Evolutionary conservation across 2,113 vertebrate genomes (phyloP), one percentile per base, ranked within the genome.

Genomic region (Polypterus bichir): DNA sequence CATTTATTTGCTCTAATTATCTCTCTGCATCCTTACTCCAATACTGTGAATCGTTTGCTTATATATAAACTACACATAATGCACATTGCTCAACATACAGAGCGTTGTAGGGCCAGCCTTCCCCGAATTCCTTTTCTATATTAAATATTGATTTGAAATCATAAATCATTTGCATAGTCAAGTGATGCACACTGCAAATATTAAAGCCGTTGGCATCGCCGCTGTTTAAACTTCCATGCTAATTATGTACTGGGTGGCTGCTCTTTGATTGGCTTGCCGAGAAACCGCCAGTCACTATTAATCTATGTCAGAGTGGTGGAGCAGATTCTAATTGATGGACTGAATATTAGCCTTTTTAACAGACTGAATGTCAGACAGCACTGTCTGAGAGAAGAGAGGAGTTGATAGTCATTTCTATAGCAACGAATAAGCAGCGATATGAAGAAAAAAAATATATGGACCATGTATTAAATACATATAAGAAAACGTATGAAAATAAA

Each of bases 311-410:
- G 60, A 66, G 54, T 54, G 5, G 49, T n/a, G 57, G 64, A n/a
- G 45, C 48, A 53, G 54, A 53, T 60, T 62, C 59, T 61, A 65
- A 61, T 61, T 65, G 59, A 65, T 61, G 53, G 48, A 61, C 47
- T 65, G 53, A 49, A 57, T 56, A 11, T 65, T 49, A 56, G 59
- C 46, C 53, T 55, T 65, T 27, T 65, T 61, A 65, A 61, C 59
- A 51, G 47, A 61, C 6, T 60, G 44, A 57, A 60, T 49, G 64
- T 56, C 9, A 57, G 47, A 54, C 51, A 45, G 64, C 59, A 27
- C 54, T 27, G 54, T 27, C 48, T 8, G 51, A 46, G 52, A 27
- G 5, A 46, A 44, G 51, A 47, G 7, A 8, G 46, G 10, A 46
- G 49, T 2, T n/a, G 45, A 54, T 55, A 27, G 54, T n/a, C 54